These are phyloP conservation scores for Drosophila niveifrons DNA, from an alignment of 2,888 invertebrate species.

Conservation along the genomic window DNA sequence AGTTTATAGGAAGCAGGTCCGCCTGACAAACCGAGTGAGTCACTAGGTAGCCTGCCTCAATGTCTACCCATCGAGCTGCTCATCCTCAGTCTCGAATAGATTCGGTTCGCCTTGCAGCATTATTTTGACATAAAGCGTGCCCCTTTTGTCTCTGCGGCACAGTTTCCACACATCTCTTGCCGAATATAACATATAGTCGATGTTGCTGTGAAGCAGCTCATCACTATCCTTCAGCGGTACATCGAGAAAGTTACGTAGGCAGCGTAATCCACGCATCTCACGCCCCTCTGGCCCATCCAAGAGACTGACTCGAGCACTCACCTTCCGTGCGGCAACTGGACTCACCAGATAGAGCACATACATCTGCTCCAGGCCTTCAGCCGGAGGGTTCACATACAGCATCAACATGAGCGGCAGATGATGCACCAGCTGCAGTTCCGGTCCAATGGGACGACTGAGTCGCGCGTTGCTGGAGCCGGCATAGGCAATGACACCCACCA, in stretches of 20 bases:
- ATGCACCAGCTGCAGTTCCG: slow-evolving; percentile 57
- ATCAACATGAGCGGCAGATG: slow-evolving; percentile 59
- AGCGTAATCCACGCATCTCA: slow-evolving; percentile 51
- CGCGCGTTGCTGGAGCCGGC: slow-evolving; percentile 28
- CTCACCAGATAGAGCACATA: slow-evolving; percentile 59
- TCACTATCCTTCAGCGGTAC: slow-evolving; percentile 46
- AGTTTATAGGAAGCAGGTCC: slow-evolving; percentile 1
- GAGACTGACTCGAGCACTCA: slow-evolving; percentile 49
- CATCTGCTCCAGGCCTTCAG: slow-evolving; percentile 25
- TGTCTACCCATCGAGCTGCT: background rate
- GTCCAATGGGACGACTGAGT: slow-evolving; percentile 49
- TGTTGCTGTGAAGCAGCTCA: slow-evolving; percentile 51
- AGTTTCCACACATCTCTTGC: slow-evolving; percentile 42
- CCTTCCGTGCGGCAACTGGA: slow-evolving; percentile 31
- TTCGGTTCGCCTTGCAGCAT: slow-evolving; percentile 52
- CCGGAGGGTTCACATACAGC: slow-evolving; percentile 53
- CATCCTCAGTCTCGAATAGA: slow-evolving; percentile 32
- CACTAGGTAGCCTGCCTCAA: slow-evolving; percentile 17
- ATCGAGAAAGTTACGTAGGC: slow-evolving; percentile 52
- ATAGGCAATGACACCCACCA: slow-evolving; percentile 54
- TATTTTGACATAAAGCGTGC: slow-evolving; percentile 44
- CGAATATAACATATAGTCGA: slow-evolving; percentile 54
- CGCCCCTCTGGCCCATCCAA: slow-evolving; percentile 16
- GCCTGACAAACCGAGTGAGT: slow-evolving; percentile 31
- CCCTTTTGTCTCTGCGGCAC: slow-evolving; percentile 14